These are phyloP conservation scores for Erythrolamprus reginae DNA, from an alignment of 2,113 vertebrate species.

Conservation along the genomic window DNA sequence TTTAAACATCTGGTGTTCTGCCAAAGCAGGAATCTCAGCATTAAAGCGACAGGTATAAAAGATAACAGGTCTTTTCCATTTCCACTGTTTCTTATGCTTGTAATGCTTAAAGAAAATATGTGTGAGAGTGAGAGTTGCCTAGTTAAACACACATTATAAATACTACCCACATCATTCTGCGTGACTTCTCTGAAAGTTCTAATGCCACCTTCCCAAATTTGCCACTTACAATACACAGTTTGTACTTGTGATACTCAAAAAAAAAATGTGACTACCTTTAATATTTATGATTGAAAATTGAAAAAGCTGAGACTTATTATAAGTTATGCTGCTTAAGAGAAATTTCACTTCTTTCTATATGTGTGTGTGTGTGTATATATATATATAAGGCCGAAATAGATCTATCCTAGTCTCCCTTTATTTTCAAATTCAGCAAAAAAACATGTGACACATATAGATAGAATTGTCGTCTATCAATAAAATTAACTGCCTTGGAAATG, in stretches of 20 bases:
- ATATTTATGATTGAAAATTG: not conserved
- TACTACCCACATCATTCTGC: not conserved
- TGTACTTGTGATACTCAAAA: not conserved
- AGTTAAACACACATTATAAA: not conserved
- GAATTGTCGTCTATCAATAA: no score
- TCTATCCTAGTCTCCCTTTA: no score
- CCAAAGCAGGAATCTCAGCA: conserved; percentile 54
- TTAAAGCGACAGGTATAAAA: conserved; percentile 57
- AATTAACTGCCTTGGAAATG: no score
- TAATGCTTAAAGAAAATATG: conserved; percentile 15
- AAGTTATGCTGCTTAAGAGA: not conserved
- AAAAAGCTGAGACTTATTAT: not conserved
- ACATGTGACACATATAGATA: no score
- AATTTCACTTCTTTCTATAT: not conserved
- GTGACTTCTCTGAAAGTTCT: not conserved
- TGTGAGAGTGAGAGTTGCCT: not conserved
- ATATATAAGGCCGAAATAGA: no score
- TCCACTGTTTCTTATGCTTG: conserved; percentile 23
- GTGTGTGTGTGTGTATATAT: no score
- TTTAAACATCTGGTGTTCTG: conserved; percentile 55
- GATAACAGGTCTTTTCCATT: conserved; percentile 30
- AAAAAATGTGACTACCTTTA: not conserved
- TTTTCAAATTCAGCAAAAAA: no score
- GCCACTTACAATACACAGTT: not conserved
- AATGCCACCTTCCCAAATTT: not conserved